These are phyloP conservation scores for Caligus rogercresseyi DNA, from an alignment of 1,140 invertebrate genomes.

Conservation along the genomic window DNA sequence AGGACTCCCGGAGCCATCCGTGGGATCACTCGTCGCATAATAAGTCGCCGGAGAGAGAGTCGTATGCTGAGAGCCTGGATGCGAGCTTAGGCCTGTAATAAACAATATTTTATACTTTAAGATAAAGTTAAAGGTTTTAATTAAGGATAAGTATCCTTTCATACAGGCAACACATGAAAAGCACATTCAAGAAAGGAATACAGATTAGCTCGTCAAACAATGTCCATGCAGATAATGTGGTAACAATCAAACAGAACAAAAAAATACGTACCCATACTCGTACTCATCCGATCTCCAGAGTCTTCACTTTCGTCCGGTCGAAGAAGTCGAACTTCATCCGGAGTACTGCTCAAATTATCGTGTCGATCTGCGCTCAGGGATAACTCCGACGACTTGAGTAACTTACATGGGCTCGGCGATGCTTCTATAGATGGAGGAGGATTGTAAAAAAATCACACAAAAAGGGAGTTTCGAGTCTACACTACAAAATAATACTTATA, in stretches of 20 bases:
- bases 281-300: neutral
- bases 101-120: constrained; percentile 1
- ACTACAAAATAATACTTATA: neutral
- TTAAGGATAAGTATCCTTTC: neutral
- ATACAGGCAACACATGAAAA: neutral
- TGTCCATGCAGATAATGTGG: no score
- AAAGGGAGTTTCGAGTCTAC: neutral
- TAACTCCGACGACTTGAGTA: neutral
- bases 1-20: constrained; percentile 41
- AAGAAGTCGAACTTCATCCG: neutral
- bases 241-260: neutral
- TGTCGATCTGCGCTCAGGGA: constrained; percentile 27
- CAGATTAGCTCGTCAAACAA: no score
- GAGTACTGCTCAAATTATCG: neutral
- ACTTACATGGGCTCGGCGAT: neutral
- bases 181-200: no score
- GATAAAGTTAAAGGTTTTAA: neutral
- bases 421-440: neutral
- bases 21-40: constrained; percentile 19
- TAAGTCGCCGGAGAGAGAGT: constrained; percentile 10
- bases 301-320: neutral
- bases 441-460: neutral
- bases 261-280: neutral
- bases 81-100: neutral
- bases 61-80: constrained; percentile 8